Evolutionary conservation across 53 echinoderm and acorn worm genomes (phyloP).

Genomic region (Luidia sarsii): DNA sequence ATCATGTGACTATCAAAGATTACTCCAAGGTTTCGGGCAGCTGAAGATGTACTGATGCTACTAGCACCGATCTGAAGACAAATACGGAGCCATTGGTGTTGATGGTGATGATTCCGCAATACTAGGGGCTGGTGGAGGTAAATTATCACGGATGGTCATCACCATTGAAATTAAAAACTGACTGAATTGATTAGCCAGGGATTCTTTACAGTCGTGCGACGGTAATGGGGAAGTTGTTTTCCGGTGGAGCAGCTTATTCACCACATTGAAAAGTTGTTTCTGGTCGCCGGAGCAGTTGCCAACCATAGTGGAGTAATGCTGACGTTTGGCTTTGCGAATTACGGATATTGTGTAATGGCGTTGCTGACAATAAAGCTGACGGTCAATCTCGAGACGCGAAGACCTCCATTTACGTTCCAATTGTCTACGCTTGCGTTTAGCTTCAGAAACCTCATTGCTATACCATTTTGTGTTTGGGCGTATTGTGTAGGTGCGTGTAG

Average conservation of each 20-base stretch:
- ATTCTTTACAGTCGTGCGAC: neutral
- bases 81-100: neutral
- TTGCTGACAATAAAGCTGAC: neutral
- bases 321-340: neutral
- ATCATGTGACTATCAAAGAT: conserved; percentile 40
- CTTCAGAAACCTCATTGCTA: neutral
- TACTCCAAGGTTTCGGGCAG: conserved; percentile 18
- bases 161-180: neutral
- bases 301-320: neutral
- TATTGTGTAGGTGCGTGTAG: neutral
- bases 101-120: neutral
- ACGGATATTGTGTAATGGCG: neutral
- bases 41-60: conserved; percentile 19
- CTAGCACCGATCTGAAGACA: conserved; percentile 9
- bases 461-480: neutral
- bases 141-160: neutral
- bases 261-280: neutral
- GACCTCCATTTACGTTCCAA: neutral
- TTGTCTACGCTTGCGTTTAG: neutral
- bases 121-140: no score
- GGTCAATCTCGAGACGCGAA: neutral
- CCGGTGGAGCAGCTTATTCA: neutral
- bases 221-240: neutral
- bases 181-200: neutral
- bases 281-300: conserved; percentile 6